Evolutionary conservation across 2,113 vertebrate species (phyloP).

Genomic region (Zosterops borbonicus): DNA sequence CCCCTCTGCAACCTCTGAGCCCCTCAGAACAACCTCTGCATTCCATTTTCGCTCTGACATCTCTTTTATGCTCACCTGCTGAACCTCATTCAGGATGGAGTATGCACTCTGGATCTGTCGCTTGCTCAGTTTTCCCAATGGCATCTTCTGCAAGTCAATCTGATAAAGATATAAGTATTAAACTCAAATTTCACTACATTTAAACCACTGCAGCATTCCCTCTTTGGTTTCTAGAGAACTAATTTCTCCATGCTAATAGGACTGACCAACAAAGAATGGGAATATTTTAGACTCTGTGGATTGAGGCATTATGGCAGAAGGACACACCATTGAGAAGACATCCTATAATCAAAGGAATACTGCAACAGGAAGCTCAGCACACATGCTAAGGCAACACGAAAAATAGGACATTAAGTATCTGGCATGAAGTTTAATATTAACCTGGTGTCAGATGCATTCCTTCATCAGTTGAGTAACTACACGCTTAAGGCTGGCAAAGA

Average conservation of each 20-base stretch:
- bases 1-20: too few relatives aligned
- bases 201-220: neutral
- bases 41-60: neutral
- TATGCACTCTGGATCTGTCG: slow-evolving; percentile 97
- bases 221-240: neutral
- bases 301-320: neutral
- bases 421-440: neutral
- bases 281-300: neutral
- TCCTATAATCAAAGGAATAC: neutral
- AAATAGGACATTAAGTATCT: neutral
- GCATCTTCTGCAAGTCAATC: slow-evolving; percentile 99
- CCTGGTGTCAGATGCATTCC: neutral
- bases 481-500: neutral
- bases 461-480: neutral
- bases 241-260: neutral
- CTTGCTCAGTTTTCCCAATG: slow-evolving; percentile 94
- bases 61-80: slow-evolving; percentile 82
- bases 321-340: neutral
- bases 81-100: slow-evolving; percentile 92
- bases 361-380: neutral
- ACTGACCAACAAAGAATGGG: neutral
- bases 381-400: neutral
- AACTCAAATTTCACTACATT: neutral
- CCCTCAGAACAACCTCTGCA: neutral
- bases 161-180: slow-evolving; percentile 55